Base-by-base conservation (phyloP, 2,888 invertebrate species). In the Barypeithes pellucidus region DNA sequence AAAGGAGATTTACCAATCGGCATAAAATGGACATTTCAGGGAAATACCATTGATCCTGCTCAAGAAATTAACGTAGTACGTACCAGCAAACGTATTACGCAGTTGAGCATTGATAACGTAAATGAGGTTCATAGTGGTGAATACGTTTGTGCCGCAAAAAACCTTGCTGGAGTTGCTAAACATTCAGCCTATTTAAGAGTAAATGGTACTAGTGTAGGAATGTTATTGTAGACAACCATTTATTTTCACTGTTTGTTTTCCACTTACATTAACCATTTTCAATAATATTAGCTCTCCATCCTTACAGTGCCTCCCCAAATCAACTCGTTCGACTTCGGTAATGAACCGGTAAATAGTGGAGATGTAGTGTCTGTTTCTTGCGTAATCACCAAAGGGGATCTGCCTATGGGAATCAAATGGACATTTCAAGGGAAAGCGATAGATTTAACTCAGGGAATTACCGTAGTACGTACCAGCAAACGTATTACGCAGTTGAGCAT, bases 301-400 rank as follows among this genome's bases (percentile, higher is more conserved):
- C 68, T 81, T 82, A 50, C 78, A 83, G 83, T 82, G 72, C 78
- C 82, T 72, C 83, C 83, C 39, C 82, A 82, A 77, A 82, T 83
- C 9, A 85, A 85, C 71, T 87, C 87, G 9, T 88, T 88, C 76
- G 86, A 86, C 77, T 90, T 90, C 77, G 81, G 81, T 3, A 79
- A 80, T 41, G 79, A 81, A 22, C 88, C 90, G 75, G 87, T 91
- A 69, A 89, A 89, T 84, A 90, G 90, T 78, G 92, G 91, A 65
- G 91, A 91, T 82, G 89, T 90, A 77, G 88, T 90, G 76, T 90
- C 90, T 77, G 87, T 91, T 79, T 87, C 84, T 75, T 92, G 92
- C 86, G 88, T 90, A 77, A 88, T 91, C 76, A 88, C 88, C 57
- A 90, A 91, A 85, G 92, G 93, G 68, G 93, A 93, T 82, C 85